Base-by-base conservation (phyloP, 2,888 invertebrate species). In the Syrista parreyssii region DNA sequence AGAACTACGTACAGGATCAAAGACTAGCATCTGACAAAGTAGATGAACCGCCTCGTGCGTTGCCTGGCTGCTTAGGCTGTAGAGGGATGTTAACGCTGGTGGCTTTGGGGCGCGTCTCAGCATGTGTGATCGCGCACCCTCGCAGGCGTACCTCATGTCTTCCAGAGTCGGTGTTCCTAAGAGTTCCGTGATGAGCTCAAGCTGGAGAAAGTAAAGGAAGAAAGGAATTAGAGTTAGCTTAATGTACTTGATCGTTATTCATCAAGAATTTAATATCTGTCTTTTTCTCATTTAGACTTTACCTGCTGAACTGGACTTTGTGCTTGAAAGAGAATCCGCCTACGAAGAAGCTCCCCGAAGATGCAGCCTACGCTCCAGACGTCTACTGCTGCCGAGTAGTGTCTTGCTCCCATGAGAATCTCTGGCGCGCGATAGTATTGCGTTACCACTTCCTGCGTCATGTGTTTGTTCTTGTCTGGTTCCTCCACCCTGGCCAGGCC, bases 321-420 rank as follows among this genome's bases (percentile, higher is more conserved):
- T 71, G 99, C 99, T 93, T 99, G 99, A 93, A 99, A 99, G 84
- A 99, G 94, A 86, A 99, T 99, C 87, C 99, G 94, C 82, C 99
- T 93, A 79, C 98, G 98, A 75, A 99, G 94, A 80, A 99, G 94
- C 92, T 99, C 99, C 68, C 99, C 99, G 91, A 99, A 99, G 92
- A 99, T 99, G 92, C 99, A 99, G 74, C 99, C 99, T 73, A 99
- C 99, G 72, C 98, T 98, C 99, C 99, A 99, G 77, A 99, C 98
- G 92, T 99, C 99, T 73, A 99, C 98, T 6, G 98, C 98, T 12
- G 97, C 97, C 11, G 97, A 96, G 93, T 99, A 99, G 91, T 99
- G 98, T 87, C 97, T 96, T 40, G 99, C 98, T 40, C 99, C 99
- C 99, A 99, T 99, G 80, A 99, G 94, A 88, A 99, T 98, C 93